Evolutionary conservation across 30 jellyfish, hydroid and myxozoan species (phyloP).

Genomic region (Mastigias papua): DNA sequence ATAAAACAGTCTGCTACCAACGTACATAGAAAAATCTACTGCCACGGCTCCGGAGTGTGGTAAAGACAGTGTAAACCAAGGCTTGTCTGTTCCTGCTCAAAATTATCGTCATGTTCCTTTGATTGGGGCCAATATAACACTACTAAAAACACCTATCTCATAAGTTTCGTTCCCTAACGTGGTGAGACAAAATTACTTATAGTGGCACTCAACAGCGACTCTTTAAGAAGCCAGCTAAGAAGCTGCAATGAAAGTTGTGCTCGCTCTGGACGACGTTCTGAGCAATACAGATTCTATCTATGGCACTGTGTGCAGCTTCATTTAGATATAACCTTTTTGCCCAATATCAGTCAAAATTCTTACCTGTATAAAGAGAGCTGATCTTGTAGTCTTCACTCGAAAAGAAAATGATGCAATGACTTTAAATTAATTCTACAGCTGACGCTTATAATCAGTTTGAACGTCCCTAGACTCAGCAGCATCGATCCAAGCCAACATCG

Average conservation of each 20-base stretch:
- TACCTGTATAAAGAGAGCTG: slow-evolving; percentile 3
- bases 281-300: too few species aligned
- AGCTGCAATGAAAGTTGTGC: too few species aligned
- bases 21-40: neutral
- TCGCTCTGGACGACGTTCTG: too few species aligned
- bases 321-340: neutral
- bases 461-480: neutral
- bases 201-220: too few species aligned
- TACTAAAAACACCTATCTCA: too few species aligned
- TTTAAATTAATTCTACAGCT: neutral
- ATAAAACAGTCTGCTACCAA: neutral
- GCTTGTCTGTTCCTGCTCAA: neutral
- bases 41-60: neutral
- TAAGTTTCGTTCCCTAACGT: too few species aligned
- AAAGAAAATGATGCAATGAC: neutral
- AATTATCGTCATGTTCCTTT: too few species aligned
- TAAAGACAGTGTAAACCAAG: neutral
- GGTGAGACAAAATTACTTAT: too few species aligned
- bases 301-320: too few species aligned
- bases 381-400: neutral
- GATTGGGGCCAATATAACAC: too few species aligned
- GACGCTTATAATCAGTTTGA: neutral
- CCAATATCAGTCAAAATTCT: neutral
- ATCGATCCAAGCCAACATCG: neutral
- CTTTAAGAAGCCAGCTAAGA: too few species aligned